Evolutionary conservation across 2,113 vertebrate species (phyloP).

Genomic region (Triplophysa tibetana): DNA sequence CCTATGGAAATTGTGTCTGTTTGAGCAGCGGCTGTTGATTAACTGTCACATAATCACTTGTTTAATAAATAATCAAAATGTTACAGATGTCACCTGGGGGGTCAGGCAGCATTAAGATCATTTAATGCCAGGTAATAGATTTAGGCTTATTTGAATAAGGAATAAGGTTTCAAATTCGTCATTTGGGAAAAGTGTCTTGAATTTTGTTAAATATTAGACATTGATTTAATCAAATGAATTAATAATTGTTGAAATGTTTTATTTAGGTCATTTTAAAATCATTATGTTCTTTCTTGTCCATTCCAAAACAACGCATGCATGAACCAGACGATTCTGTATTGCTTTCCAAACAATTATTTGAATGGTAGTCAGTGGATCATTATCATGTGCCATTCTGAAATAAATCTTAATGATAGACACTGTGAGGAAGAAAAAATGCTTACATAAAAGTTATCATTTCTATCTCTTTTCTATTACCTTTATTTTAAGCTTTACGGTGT

Average conservation of each 20-base stretch:
- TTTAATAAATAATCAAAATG: neutral
- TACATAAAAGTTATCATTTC: too few relatives aligned
- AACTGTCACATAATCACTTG: neutral
- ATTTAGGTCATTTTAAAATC: too few relatives aligned
- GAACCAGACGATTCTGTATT: neutral
- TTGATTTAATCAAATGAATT: neutral
- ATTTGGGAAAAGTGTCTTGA: neutral
- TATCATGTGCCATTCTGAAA: neutral
- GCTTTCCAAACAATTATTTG: too few relatives aligned
- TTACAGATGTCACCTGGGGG: neutral
- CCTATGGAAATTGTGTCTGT: constrained; percentile 24
- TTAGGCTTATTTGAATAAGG: too few relatives aligned
- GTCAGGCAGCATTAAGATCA: neutral
- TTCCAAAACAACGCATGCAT: neutral
- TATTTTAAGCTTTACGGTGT: too few relatives aligned
- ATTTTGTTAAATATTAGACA: neutral
- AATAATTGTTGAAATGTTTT: too few relatives aligned
- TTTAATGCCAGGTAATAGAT: neutral
- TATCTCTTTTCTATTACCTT: too few relatives aligned
- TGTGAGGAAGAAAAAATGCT: too few relatives aligned
- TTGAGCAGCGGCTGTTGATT: constrained; percentile 1
- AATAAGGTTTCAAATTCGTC: neutral
- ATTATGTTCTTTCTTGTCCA: neutral
- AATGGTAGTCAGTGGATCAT: too few relatives aligned
- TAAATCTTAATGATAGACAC: too few relatives aligned